A percentile compares a stretch with the other conserved stretches of the same genome.
phyloP scores from a whole-genome alignment of 2,888 invertebrate species.

The Agrochola circellaris region DNA sequence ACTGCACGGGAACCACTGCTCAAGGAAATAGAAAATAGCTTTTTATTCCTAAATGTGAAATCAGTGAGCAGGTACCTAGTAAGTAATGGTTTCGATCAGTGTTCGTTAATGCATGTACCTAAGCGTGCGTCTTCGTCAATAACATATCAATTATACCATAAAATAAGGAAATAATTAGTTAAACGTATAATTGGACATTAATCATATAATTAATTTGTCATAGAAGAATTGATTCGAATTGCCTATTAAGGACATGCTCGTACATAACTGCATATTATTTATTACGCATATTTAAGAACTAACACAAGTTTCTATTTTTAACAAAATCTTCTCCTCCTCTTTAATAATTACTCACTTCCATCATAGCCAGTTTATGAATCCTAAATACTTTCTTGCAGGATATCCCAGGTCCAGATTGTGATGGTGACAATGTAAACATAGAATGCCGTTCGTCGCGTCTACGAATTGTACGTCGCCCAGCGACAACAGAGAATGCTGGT shows the following conservation, averaged over 20 bases:
- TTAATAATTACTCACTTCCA: neutral
- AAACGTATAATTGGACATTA: slow-evolving; percentile 2
- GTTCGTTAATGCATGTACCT: neutral
- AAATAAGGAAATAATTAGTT: slow-evolving; percentile 11
- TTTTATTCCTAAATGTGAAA: neutral
- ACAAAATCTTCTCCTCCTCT: neutral
- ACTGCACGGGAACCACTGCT: neutral
- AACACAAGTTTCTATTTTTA: neutral
- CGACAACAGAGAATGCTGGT: slow-evolving; percentile 83
- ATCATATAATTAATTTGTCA: neutral
- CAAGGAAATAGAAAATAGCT: neutral
- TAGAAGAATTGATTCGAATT: slow-evolving; percentile 9
- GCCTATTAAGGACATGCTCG: neutral
- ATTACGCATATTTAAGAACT: neutral
- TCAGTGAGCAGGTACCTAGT: neutral
- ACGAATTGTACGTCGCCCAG: slow-evolving; percentile 76
- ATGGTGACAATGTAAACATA: slow-evolving; percentile 24
- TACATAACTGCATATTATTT: neutral
- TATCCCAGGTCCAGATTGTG: slow-evolving; percentile 36
- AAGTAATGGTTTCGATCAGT: neutral
- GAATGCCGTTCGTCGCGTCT: slow-evolving; percentile 7
- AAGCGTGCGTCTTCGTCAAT: neutral
- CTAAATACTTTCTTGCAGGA: slow-evolving; percentile 28
- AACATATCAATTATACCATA: neutral
- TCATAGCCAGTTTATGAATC: neutral